Evolutionary conservation across 2,888 invertebrate species (phyloP).

Genomic region (Sinodicranocentrus sp.): DNA sequence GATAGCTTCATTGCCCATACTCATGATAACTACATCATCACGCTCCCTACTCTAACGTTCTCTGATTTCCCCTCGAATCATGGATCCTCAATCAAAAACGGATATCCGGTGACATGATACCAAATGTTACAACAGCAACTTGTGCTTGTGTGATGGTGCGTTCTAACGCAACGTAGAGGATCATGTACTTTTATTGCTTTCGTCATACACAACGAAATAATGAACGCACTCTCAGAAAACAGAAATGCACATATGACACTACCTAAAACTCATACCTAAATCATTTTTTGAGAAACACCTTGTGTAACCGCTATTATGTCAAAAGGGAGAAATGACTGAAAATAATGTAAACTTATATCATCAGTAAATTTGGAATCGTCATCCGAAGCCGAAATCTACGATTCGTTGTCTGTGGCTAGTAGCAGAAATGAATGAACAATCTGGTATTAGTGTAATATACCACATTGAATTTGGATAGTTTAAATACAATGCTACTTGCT

Average conservation of each 20-base stretch:
- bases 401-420: conserved; percentile 58
- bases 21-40: conserved; percentile 1
- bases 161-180: background rate
- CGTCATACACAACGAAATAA: background rate
- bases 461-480: background rate
- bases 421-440: conserved; percentile 24
- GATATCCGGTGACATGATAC: conserved; percentile 76
- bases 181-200: background rate
- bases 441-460: background rate
- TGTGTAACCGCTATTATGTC: conserved; percentile 42
- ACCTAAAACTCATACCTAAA: background rate
- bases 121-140: conserved; percentile 70
- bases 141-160: background rate
- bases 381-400: conserved; percentile 42
- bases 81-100: conserved; percentile 76
- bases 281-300: conserved; percentile 37
- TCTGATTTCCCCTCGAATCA: conserved; percentile 67
- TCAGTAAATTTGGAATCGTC: background rate
- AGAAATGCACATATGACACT: background rate
- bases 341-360: conserved; percentile 34
- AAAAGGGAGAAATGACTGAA: conserved; percentile 18
- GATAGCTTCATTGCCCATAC: background rate
- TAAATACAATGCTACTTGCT: conserved; percentile 54
- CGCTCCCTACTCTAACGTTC: conserved; percentile 27
- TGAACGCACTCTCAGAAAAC: background rate